Base-by-base conservation (phyloP, 2,113 vertebrate species). In the Pontoporia blainvillei region DNA sequence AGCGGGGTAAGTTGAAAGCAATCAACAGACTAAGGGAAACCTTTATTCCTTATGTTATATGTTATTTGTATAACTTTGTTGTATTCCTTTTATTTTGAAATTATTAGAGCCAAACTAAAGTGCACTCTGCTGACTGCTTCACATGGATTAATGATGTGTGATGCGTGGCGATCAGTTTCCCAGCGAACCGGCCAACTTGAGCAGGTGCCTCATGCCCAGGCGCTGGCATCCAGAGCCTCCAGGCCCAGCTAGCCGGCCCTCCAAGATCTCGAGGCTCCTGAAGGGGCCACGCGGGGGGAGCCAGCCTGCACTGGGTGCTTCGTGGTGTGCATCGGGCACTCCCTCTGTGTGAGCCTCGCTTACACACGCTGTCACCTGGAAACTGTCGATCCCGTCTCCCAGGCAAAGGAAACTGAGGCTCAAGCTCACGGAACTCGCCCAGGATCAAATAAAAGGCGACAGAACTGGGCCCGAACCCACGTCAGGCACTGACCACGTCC, bases 401-500 rank as follows among this genome's bases (percentile, higher is more conserved):
- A 36, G 11, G 46, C 72, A 62, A 62, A 76, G 76, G 57, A 69
- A 86, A 23, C 39, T 36, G 39, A 62, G 11, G 3, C 31, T 71
- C 39, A 31, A 81, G 25, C 25, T 61, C 59, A 41, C 2, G 10
- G 52, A 57, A 21, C 34, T 18, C 29, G 34, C 21, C 5, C 31
- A 6, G 54, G 64, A 29, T 36, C 46, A 54, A 13, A 34, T 67
- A 5, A 34, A 57, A 27, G 34, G 34, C 2, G 12, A 3, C 8
- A 41, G 6, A 36, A 29, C 59, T 6, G 29, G 29, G 44, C 41
- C 31, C 29, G 29, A 41, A 39, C 44, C 27, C 57, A 54, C 25
- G 1, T 57, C 49, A 39, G 14, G 31, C 25, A 15, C 59, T 18
- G 29, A 13, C 4, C 11, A 10, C 0, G 9, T 1, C 23, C 62